Conservation (phyloP, 2,797 vertebrate species). For the Coccyzus lansbergi region DNA sequence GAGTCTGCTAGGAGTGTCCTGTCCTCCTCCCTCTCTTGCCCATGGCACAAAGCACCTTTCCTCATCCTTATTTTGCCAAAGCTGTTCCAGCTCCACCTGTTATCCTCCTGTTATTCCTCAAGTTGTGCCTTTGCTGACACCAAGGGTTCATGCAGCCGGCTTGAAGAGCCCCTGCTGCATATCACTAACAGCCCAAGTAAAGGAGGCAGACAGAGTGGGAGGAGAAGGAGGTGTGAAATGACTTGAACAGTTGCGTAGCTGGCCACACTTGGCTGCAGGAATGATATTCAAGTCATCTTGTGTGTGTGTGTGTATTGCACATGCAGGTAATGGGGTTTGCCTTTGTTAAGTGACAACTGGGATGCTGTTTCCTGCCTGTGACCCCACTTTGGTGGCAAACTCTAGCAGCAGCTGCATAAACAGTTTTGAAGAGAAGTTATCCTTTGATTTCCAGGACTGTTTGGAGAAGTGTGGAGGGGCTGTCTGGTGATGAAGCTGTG, state of each 20-base stretch:
- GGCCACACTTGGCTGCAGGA: neutral
- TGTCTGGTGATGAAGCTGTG: no score
- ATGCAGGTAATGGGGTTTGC: neutral
- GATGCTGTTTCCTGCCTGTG: neutral
- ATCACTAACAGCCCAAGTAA: neutral
- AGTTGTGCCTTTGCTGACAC: neutral
- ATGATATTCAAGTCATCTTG: neutral
- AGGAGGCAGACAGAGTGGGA: neutral
- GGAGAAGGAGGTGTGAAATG: neutral
- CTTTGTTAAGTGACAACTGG: neutral
- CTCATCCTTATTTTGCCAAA: neutral
- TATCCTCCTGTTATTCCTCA: neutral
- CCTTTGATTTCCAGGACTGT: neutral
- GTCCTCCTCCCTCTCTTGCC: neutral
- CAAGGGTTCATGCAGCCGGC: rapidly evolving
- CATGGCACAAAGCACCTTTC: neutral
- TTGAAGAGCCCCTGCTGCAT: neutral
- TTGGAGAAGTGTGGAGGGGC: neutral
- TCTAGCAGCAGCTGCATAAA: neutral
- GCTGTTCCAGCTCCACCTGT: neutral
- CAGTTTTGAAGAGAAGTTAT: neutral
- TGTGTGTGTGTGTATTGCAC: rapidly evolving
- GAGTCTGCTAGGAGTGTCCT: neutral
- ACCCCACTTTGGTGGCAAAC: neutral
- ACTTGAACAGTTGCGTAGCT: neutral